Evolutionary conservation across 2,797 vertebrate species (phyloP).

Genomic region (Oreochromis mossambicus): DNA sequence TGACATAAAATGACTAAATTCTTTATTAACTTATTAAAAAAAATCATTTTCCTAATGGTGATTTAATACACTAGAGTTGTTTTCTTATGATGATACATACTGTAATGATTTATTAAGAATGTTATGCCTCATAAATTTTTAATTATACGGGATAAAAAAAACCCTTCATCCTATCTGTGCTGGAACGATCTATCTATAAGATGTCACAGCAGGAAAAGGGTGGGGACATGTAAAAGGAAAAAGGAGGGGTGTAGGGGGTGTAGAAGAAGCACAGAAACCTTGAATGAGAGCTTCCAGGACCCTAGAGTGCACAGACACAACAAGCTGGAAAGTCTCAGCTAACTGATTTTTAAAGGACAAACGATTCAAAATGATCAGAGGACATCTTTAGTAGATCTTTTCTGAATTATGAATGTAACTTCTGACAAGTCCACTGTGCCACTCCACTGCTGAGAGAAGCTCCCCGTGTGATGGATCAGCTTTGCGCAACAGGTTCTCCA

Average conservation of each 20-base stretch:
- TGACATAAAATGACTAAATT: background rate
- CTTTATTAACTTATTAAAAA: background rate
- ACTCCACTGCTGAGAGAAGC: background rate
- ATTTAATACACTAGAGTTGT: background rate
- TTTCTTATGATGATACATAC: background rate
- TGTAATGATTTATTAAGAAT: background rate
- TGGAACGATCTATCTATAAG: background rate
- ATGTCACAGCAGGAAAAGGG: conserved; percentile 51
- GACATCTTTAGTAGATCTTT: background rate
- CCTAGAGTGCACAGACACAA: conserved; percentile 33
- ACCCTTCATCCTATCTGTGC: background rate
- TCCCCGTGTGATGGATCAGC: conserved; percentile 4
- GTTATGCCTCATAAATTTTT: background rate
- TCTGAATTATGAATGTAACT: background rate
- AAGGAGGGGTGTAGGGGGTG: conserved; percentile 18
- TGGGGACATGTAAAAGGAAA: conserved; percentile 53
- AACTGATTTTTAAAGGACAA: background rate
- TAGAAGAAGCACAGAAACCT: conserved; percentile 34
- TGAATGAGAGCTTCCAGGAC: conserved; percentile 40
- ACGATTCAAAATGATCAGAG: background rate
- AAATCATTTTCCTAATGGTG: background rate
- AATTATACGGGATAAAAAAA: background rate
- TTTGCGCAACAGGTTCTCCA: conserved; percentile 59
- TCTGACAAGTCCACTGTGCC: background rate
- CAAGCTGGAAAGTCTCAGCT: background rate